phyloP scores from a whole-genome alignment of 2,888 invertebrate genomes.

The Agrilus mali region DNA sequence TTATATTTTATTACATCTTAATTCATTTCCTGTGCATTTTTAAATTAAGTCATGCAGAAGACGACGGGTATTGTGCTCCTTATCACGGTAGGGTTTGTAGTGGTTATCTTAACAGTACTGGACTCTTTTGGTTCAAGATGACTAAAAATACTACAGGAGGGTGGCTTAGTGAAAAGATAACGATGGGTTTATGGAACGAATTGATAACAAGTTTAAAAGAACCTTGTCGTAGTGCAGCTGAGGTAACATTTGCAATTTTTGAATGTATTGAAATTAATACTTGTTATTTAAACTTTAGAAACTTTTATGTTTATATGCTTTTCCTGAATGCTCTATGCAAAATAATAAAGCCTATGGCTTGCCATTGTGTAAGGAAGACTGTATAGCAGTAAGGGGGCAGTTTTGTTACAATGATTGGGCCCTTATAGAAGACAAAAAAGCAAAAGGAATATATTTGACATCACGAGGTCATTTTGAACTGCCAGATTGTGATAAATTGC shows the following conservation, averaged over 20 bases:
- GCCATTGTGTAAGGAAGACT: conserved; percentile 87
- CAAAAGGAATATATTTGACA: conserved; percentile 62
- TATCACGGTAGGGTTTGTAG: conserved; percentile 62
- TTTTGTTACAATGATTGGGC: conserved; percentile 94
- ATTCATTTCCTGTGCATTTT: conserved; percentile 4
- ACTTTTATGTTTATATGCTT: conserved; percentile 83
- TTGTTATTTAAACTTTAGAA: conserved; percentile 37
- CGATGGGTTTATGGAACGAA: conserved; percentile 74
- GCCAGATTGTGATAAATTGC: conserved; percentile 74
- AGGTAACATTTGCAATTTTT: conserved; percentile 36
- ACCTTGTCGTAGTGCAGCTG: conserved; percentile 77
- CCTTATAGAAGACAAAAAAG: conserved; percentile 76
- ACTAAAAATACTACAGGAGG: conserved; percentile 46
- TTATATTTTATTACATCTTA: not conserved
- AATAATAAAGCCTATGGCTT: conserved; percentile 52
- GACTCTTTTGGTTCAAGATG: conserved; percentile 41
- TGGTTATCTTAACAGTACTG: conserved; percentile 36
- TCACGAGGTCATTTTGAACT: conserved; percentile 77
- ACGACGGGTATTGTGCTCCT: conserved; percentile 65
- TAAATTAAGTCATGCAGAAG: conserved; percentile 6
- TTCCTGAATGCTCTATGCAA: conserved; percentile 57
- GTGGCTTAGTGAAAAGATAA: conserved; percentile 74
- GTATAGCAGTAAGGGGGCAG: conserved; percentile 77
- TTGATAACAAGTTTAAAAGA: conserved; percentile 66
- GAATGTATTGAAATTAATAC: conserved; percentile 1